Percentiles rank a stretch among this genome's conserved stretches.
Conservation (phyloP, 2,888 invertebrate genomes). For the Acronicta psi region DNA sequence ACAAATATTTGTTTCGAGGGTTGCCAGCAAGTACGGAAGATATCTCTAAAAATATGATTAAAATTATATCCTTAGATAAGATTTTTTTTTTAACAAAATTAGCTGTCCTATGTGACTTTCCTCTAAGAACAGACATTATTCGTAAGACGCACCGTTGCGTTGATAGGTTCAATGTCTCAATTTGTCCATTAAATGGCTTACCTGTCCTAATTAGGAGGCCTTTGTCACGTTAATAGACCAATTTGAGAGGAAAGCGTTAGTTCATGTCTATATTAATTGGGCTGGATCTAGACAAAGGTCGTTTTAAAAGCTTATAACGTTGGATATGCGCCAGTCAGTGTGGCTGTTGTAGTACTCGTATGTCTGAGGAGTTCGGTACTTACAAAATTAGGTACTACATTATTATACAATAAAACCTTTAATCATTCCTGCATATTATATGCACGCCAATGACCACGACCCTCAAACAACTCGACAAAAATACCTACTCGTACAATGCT, state of each 20-base stretch:
- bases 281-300: background rate
- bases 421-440: too few species aligned
- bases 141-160: conserved; percentile 8
- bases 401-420: too few species aligned
- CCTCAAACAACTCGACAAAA: too few species aligned
- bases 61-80: too few species aligned
- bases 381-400: too few species aligned
- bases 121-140: background rate
- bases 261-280: conserved; percentile 37
- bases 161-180: conserved; percentile 17
- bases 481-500: too few species aligned
- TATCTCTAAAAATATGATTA: too few species aligned
- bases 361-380: background rate
- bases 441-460: too few species aligned
- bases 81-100: too few species aligned
- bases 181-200: conserved; percentile 15
- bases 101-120: background rate
- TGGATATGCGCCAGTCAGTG: background rate
- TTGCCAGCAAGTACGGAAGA: too few species aligned
- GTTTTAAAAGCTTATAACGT: background rate
- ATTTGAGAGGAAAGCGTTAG: conserved; percentile 27
- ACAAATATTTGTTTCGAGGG: too few species aligned
- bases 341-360: background rate
- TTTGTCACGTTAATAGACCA: conserved; percentile 32
- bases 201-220: conserved; percentile 25